phyloP scores from a whole-genome alignment of 2,888 invertebrate genomes.

The Melolontha melolontha region DNA sequence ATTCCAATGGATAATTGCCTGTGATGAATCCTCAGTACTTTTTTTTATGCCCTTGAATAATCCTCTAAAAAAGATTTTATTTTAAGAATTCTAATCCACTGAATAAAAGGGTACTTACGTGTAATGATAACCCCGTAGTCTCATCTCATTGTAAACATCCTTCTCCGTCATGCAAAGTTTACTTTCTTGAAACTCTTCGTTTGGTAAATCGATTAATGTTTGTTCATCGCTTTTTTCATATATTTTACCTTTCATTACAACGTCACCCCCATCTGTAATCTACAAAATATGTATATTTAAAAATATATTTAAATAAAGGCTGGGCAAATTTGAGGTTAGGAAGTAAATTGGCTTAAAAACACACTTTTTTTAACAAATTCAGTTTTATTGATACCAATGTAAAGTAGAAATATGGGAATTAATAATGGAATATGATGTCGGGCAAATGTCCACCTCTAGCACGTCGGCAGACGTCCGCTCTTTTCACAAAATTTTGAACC shows the following conservation, averaged over 20 bases:
- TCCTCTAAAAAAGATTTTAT: constrained; percentile 47
- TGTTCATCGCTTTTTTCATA: constrained; percentile 59
- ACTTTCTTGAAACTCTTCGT: background rate
- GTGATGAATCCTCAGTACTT: constrained; percentile 57
- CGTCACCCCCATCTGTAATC: constrained; percentile 75
- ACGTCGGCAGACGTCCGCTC: too few species aligned
- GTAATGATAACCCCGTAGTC: constrained; percentile 74
- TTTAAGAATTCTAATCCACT: too few species aligned
- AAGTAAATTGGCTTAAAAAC: too few species aligned
- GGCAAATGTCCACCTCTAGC: too few species aligned
- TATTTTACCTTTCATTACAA: constrained; percentile 77
- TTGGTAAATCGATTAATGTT: background rate
- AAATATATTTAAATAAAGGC: too few species aligned
- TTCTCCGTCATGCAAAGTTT: constrained; percentile 64
- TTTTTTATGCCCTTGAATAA: constrained; percentile 51
- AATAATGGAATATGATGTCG: too few species aligned
- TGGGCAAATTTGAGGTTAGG: too few species aligned
- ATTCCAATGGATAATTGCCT: constrained; percentile 74
- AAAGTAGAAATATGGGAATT: too few species aligned
- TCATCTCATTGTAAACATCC: constrained; percentile 77
- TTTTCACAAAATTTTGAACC: too few species aligned
- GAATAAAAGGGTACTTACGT: constrained; percentile 35
- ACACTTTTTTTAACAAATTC: too few species aligned
- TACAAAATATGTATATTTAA: constrained; percentile 57
- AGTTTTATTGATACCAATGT: too few species aligned